Conservation (phyloP, 2,113 vertebrate species). For the Taxidea taxus region DNA sequence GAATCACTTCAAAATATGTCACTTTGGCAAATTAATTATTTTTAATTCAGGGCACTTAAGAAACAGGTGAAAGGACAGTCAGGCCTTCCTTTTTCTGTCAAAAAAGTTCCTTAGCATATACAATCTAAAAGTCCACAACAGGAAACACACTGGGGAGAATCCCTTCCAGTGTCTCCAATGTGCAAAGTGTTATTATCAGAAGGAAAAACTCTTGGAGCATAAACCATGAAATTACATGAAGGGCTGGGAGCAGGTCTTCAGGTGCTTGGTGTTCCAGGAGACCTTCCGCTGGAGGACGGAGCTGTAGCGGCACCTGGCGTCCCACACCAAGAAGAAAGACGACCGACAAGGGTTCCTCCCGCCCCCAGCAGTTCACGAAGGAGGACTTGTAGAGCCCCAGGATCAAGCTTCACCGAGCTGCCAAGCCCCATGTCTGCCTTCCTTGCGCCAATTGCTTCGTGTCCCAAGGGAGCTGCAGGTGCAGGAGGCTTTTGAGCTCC, state of each 20-base stretch:
- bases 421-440: conserved; percentile 90
- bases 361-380: conserved; percentile 94
- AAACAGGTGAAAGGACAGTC: neutral
- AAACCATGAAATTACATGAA: conserved; percentile 88
- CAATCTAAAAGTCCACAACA: conserved; percentile 95
- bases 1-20: neutral
- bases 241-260: conserved; percentile 85
- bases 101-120: conserved; percentile 93
- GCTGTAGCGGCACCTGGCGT: conserved; percentile 87
- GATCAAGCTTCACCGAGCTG: conserved; percentile 91
- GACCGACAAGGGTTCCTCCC: conserved; percentile 91
- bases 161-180: conserved; percentile 92
- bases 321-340: conserved; percentile 92
- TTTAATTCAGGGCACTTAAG: neutral
- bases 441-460: conserved; percentile 93
- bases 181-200: conserved; percentile 93
- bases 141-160: conserved; percentile 93
- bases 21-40: neutral
- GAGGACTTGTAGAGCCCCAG: conserved; percentile 90
- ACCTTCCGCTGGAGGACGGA: conserved; percentile 87
- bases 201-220: conserved; percentile 91
- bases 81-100: neutral
- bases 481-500: conserved; percentile 93
- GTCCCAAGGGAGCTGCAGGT: conserved; percentile 91
- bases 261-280: conserved; percentile 83